A percentile compares a stretch with the other conserved stretches of the same genome.
Conservation (phyloP, 2,797 vertebrate species). For the Spinus pinus region DNA sequence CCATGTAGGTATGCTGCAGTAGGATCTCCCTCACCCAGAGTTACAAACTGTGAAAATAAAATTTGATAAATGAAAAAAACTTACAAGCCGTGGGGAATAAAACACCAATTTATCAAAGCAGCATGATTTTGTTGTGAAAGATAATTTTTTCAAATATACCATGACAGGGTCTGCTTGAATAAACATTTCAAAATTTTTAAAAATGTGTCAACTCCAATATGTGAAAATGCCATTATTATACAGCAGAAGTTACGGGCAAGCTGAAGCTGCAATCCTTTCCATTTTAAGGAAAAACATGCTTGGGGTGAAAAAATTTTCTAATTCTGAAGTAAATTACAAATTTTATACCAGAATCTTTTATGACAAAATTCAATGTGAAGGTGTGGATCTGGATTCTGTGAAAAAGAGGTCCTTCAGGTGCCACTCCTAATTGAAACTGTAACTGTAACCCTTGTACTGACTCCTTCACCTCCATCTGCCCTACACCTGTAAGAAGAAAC, state of each 20-base stretch:
- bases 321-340: background rate
- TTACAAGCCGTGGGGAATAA: background rate
- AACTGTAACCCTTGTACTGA: background rate
- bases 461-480: background rate
- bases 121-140: background rate
- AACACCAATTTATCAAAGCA: background rate
- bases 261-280: background rate
- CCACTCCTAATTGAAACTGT: background rate
- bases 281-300: background rate
- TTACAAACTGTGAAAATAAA: background rate
- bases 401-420: background rate
- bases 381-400: background rate
- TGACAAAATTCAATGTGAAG: background rate
- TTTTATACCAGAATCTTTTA: background rate
- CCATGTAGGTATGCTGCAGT: background rate
- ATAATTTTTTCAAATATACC: background rate
- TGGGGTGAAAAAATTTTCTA: background rate
- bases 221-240: background rate
- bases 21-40: background rate
- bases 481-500: background rate
- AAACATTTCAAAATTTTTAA: background rate
- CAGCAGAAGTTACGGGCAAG: background rate
- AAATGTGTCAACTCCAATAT: background rate
- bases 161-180: background rate
- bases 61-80: background rate